These are phyloP conservation scores for Dufourea novaeangliae DNA, from an alignment of 1,140 invertebrate species.

Conservation along the genomic window DNA sequence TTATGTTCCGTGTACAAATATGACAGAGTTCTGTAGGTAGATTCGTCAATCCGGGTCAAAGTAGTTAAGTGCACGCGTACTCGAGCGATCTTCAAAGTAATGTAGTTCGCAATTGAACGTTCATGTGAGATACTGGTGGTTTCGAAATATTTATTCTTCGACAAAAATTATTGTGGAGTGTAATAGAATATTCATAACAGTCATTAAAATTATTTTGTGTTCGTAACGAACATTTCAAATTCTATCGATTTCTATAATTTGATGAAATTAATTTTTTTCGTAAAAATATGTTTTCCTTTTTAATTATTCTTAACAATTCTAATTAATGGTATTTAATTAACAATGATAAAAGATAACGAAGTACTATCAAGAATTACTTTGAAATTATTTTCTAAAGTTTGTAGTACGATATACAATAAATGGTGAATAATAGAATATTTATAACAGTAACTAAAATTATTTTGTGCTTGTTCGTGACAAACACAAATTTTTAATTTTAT, in stretches of 20 bases:
- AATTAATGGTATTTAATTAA: too few relatives aligned
- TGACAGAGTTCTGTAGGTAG: neutral
- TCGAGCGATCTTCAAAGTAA: neutral
- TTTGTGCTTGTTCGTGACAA: neutral
- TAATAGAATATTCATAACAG: too few relatives aligned
- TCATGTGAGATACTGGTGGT: neutral
- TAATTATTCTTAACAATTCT: too few relatives aligned
- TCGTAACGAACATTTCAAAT: neutral
- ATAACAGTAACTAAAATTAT: neutral
- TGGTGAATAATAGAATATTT: neutral
- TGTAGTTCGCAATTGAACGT: neutral
- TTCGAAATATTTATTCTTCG: neutral
- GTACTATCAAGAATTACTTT: too few relatives aligned
- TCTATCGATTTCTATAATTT: too few relatives aligned
- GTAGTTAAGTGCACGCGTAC: neutral
- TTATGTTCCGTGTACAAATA: constrained; percentile 1
- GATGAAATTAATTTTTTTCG: too few relatives aligned
- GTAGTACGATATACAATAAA: too few relatives aligned
- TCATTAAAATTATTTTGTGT: neutral
- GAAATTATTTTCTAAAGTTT: neutral
- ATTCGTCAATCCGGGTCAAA: neutral
- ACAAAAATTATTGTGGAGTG: neutral
- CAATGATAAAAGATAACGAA: too few relatives aligned
- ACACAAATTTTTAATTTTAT: too few relatives aligned
- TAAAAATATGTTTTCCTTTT: too few relatives aligned